These are phyloP conservation scores for Prenolepis imparis DNA, from an alignment of 2,888 invertebrate species.

Conservation along the genomic window DNA sequence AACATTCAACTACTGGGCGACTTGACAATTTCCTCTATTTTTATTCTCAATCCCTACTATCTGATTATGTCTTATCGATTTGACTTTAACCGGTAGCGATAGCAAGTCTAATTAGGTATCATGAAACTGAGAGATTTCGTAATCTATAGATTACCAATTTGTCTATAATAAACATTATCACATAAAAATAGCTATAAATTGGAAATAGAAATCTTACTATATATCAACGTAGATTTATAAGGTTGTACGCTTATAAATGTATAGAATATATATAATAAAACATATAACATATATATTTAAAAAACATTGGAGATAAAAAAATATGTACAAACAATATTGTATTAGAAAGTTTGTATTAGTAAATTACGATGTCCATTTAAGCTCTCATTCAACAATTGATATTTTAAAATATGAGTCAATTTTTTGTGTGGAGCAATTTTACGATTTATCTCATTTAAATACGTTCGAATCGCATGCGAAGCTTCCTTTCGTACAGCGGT, in stretches of 20 bases:
- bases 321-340: not conserved
- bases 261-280: not conserved
- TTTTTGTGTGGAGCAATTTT: not conserved
- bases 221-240: not conserved
- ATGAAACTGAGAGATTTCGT: not conserved
- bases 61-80: constrained; percentile 56
- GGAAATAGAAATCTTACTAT: not conserved
- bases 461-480: not conserved
- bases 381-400: not conserved
- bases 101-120: constrained; percentile 1
- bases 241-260: not conserved
- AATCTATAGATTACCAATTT: not conserved
- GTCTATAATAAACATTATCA: not conserved
- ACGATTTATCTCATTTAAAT: not conserved
- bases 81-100: not conserved
- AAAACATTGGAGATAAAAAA: not conserved
- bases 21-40: constrained; percentile 34
- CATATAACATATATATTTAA: not conserved
- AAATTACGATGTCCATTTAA: not conserved
- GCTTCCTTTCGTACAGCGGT: not conserved
- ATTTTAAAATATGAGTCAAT: not conserved
- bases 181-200: not conserved
- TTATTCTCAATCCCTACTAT: constrained; percentile 58
- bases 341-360: not conserved
- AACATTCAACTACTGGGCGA: not conserved